These are phyloP conservation scores for Drosophila sp. DNA, from an alignment of 1,140 invertebrate genomes.

Conservation along the genomic window DNA sequence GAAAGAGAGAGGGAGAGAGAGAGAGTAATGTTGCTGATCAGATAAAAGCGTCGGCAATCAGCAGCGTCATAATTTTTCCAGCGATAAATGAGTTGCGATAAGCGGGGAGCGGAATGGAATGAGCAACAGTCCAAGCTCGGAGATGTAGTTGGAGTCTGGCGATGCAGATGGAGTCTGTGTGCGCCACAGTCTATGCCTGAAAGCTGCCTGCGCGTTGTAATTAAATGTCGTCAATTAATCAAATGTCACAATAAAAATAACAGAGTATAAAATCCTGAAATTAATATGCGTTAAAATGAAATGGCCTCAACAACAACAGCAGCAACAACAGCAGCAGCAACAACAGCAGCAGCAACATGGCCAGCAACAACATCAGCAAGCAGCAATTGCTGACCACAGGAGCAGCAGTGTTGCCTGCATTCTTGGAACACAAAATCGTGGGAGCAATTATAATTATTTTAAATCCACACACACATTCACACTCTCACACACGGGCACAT, in stretches of 20 bases:
- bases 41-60: conserved; percentile 79
- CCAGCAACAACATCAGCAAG: conserved; percentile 39
- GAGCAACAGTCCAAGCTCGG: neutral
- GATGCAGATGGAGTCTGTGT: conserved; percentile 10
- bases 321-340: conserved; percentile 57
- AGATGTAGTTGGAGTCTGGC: conserved; percentile 6
- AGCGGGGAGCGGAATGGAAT: conserved; percentile 40
- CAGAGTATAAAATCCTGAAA: conserved; percentile 83
- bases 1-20: no score
- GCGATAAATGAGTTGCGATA: conserved; percentile 84
- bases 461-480: conserved; percentile 62
- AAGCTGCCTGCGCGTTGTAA: conserved; percentile 63
- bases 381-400: conserved; percentile 42
- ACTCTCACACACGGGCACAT: conserved; percentile 12
- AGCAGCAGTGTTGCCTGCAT: conserved; percentile 55
- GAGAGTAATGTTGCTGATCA: conserved; percentile 53
- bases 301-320: conserved; percentile 71
- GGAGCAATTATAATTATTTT: conserved; percentile 84
- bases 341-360: conserved; percentile 59
- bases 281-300: conserved; percentile 84
- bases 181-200: conserved; percentile 42
- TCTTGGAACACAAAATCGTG: conserved; percentile 79
- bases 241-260: conserved; percentile 84
- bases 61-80: conserved; percentile 84
- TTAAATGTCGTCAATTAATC: conserved; percentile 85